Evolutionary conservation across 2,113 vertebrate genomes (phyloP), one percentile per base, ranked within the genome.

Genomic region (Sander vitreus): DNA sequence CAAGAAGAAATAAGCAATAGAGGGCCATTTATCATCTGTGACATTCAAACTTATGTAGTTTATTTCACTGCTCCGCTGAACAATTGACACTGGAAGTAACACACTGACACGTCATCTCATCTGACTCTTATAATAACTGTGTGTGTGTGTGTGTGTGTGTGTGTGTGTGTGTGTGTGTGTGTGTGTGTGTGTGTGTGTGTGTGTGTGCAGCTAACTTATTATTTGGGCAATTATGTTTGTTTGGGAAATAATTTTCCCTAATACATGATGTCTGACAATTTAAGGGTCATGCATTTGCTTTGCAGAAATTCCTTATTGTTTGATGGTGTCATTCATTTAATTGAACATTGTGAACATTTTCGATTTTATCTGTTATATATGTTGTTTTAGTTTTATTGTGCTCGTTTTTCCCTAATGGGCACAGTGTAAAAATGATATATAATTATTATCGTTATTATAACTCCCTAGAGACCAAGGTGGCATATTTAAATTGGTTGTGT

Each of bases 1-100:
- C 54, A 7, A 64, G 68, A 70, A 69, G 47, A 79, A 78, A 50
- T 13, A 62, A 74, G 71, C 72, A 65, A 63, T 11, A 13, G 16
- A 18, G 14, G 47, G 47, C 66, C 55, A 63, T 79, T 74, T 19
- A 58, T 87, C n/a, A 75, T 33, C 23, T 18, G 39, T 69, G 60
- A 65, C 48, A 8, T 83, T 74, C 62, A 60, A 58, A 58, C n/a
- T 43, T 23, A 23, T 23, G 69, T 43, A 1, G 59, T 65, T 33
- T 84, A 18, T 63, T 58, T 66, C 59, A 33, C 66, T 45, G 53
- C 3, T 0, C 30, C 11, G 30, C 21, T 60, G 43, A 50, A 55
- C 48, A 72, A 33, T 43, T 54, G n/a, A 67, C 30, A 51, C 43
- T 48, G 73, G 76, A 81, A 80, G 74, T 54, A 71, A 81, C 68